These are phyloP conservation scores for Formica exsecta DNA, from an alignment of 1,140 invertebrate genomes.

Conservation along the genomic window DNA sequence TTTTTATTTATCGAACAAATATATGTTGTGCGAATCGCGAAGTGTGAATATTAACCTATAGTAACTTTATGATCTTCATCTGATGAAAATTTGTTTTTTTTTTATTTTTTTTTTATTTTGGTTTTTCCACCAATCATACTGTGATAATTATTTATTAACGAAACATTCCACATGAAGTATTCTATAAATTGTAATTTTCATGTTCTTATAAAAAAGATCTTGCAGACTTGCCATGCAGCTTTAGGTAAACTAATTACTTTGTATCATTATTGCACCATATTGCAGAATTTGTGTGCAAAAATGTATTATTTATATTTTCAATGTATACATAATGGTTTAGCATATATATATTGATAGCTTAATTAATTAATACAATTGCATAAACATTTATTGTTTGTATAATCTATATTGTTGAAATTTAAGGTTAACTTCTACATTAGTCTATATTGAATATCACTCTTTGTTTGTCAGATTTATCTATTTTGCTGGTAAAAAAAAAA, in stretches of 20 bases:
- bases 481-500: conserved; percentile 16
- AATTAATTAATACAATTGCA: conserved; percentile 27
- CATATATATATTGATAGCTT: background rate
- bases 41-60: conserved; percentile 39
- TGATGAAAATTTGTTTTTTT: conserved; percentile 54
- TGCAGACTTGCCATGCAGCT: conserved; percentile 38
- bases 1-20: conserved; percentile 5
- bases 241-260: conserved; percentile 52
- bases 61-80: conserved; percentile 40
- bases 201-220: conserved; percentile 37
- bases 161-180: conserved; percentile 49
- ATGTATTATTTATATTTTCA: conserved; percentile 4
- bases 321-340: background rate
- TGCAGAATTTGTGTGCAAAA: background rate
- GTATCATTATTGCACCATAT: background rate
- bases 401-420: conserved; percentile 13
- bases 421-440: conserved; percentile 19
- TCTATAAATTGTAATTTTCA: conserved; percentile 59
- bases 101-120: conserved; percentile 30
- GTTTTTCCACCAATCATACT: conserved; percentile 10
- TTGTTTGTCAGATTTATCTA: background rate
- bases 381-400: background rate
- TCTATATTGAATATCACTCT: background rate
- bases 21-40: background rate
- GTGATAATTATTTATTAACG: conserved; percentile 42